Conservation (phyloP, 2,888 invertebrate species). For the Dugesia japonica region DNA sequence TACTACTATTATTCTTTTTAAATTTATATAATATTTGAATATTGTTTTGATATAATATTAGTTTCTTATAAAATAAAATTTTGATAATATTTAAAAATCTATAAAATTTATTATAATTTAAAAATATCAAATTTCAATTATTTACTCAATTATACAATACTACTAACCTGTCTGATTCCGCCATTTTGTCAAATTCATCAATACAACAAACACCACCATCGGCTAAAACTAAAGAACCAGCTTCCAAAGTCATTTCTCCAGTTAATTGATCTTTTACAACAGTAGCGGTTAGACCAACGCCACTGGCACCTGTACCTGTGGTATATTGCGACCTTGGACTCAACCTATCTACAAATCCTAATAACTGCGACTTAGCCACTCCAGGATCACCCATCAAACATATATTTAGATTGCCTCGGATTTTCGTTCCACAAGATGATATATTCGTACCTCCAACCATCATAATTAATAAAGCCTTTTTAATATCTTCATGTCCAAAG, state of each 20-base stretch:
- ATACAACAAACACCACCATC: conserved; percentile 96
- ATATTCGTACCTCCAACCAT: conserved; percentile 63
- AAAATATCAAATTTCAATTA: too few species aligned
- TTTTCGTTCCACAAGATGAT: conserved; percentile 60
- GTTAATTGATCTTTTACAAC: conserved; percentile 92
- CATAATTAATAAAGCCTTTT: conserved; percentile 78
- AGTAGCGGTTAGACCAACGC: conserved; percentile 94
- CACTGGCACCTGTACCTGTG: conserved; percentile 83
- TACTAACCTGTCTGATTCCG: conserved; percentile 61
- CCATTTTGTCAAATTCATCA: conserved; percentile 99
- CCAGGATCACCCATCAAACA: conserved; percentile 69
- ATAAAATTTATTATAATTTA: too few species aligned
- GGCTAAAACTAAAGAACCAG: conserved; percentile 83
- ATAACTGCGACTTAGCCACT: conserved; percentile 90
- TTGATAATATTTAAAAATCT: too few species aligned
- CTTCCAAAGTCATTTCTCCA: conserved; percentile 56
- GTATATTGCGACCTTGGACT: conserved; percentile 71
- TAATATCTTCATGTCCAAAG: conserved; percentile 89
- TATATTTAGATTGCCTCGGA: conserved; percentile 63
- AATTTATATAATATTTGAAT: too few species aligned
- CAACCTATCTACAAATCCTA: conserved; percentile 79
- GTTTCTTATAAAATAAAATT: too few species aligned
- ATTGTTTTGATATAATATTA: too few species aligned
- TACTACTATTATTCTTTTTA: too few species aligned
- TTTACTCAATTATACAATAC: too few species aligned